A percentile compares a stretch with the other conserved stretches of the same genome.
phyloP scores from a whole-genome alignment of 2,797 vertebrate genomes.

The Aphelocoma californica region DNA sequence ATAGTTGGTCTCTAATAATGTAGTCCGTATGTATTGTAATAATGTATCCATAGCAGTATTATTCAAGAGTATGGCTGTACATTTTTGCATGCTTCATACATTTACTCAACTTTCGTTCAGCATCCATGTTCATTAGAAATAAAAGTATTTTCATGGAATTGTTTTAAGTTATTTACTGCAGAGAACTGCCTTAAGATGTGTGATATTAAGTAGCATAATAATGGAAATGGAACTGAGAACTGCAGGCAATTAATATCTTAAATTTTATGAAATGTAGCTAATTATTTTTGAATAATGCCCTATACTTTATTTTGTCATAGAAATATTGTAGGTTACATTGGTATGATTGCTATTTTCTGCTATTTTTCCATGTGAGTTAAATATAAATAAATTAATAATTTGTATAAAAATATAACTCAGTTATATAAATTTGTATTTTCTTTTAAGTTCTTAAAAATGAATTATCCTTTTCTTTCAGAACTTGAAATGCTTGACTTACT shows the following conservation, averaged over 20 bases:
- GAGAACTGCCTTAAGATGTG: neutral
- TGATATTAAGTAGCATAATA: neutral
- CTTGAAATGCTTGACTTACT: constrained; percentile 84
- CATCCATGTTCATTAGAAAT: neutral
- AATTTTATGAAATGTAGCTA: neutral
- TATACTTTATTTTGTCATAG: neutral
- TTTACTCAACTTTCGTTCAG: neutral
- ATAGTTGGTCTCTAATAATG: neutral
- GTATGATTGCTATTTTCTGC: neutral
- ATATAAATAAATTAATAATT: neutral
- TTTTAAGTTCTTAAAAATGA: neutral
- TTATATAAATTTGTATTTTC: neutral
- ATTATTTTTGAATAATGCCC: neutral
- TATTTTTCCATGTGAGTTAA: neutral
- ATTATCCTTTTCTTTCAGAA: constrained; percentile 75
- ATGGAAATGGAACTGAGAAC: neutral
- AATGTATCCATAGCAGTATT: neutral
- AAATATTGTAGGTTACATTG: neutral
- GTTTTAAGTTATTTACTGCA: neutral
- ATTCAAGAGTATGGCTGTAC: neutral
- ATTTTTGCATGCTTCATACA: neutral
- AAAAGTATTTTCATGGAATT: neutral
- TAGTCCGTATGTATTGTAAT: neutral
- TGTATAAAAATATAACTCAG: neutral
- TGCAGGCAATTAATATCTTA: neutral